phyloP scores from a whole-genome alignment of 2,797 vertebrate genomes.

The Phataginus tricuspis region DNA sequence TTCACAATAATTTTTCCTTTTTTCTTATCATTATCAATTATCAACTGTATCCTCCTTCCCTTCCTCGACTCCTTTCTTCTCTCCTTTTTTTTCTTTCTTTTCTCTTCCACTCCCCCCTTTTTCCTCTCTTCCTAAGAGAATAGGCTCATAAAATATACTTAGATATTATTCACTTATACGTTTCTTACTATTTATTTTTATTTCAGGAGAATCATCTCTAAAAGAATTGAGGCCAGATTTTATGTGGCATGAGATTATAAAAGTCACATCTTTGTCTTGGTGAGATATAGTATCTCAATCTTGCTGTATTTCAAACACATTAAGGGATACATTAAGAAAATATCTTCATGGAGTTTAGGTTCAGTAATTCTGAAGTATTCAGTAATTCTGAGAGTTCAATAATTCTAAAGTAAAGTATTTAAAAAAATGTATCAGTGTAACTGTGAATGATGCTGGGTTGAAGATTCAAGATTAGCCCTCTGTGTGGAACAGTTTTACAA shows the following conservation, averaged over 20 bases:
- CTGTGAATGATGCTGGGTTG: neutral
- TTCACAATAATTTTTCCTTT: neutral
- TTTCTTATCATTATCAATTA: neutral
- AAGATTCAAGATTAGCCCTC: neutral
- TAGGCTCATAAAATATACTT: neutral
- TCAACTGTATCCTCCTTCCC: no score
- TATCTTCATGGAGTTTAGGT: neutral
- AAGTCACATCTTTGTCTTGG: neutral
- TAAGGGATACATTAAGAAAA: neutral
- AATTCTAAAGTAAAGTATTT: neutral
- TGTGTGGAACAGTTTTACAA: neutral
- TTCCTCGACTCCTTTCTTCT: accelerated
- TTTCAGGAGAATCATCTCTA: neutral
- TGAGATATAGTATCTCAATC: neutral
- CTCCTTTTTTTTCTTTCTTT: accelerated
- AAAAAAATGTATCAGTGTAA: neutral
- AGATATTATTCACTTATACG: neutral
- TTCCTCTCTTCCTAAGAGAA: neutral
- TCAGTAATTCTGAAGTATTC: neutral
- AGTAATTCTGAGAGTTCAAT: no score
- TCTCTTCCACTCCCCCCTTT: accelerated
- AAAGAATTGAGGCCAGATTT: neutral
- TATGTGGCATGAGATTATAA: neutral
- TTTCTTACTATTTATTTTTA: neutral
- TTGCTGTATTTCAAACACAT: neutral